Base-by-base conservation (phyloP, 2,797 vertebrate genomes). In the Brachyrhaphis roseni region DNA sequence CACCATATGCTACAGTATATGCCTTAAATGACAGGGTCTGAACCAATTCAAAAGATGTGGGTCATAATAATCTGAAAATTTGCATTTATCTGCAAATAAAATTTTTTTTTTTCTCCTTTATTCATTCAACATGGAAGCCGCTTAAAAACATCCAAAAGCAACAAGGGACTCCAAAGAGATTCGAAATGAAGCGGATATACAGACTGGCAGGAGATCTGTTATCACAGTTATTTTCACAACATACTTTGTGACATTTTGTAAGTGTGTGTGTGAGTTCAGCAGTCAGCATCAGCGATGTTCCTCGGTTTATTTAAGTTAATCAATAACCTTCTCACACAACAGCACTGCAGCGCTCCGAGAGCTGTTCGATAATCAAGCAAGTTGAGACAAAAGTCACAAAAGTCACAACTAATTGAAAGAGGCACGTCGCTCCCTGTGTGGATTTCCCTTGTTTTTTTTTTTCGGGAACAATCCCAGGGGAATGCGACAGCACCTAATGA, bases 1-100 rank as follows among this genome's bases (percentile, higher is more conserved):
- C 86, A 82, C 81, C 90, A 87, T 89, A 88, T 92, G 91, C 81
- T 84, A 79, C 86, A 90, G 86, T 83, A 83, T 49, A 78, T 55
- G 5, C 79, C 84, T 88, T 87, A 88, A 90, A 90, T 82, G 84
- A 81, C 83, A 46, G 78, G 79, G 76, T 83, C 72, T 75, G 85
- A 70, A 83, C 77, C 79, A 86, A 80, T 80, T 85, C 87, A 84
- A 81, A 82, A 78, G 76, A 83, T 87, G 84, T 85, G 86, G 80
- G 89, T 87, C 84, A 83, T 80, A 87, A 81, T 72, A 78, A 90
- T 87, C 76, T 84, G 87, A 78, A 75, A 74, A 79, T 86, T 84
- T 75, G 83, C 82, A 85, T 88, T 87, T 79, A 86, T 89, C 78
- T 71, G 71, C 78, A 75, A 55, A 64, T 8, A n/a, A 39, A 51